phyloP scores from a whole-genome alignment of 2,113 vertebrate species.

The Agapornis roseicollis region DNA sequence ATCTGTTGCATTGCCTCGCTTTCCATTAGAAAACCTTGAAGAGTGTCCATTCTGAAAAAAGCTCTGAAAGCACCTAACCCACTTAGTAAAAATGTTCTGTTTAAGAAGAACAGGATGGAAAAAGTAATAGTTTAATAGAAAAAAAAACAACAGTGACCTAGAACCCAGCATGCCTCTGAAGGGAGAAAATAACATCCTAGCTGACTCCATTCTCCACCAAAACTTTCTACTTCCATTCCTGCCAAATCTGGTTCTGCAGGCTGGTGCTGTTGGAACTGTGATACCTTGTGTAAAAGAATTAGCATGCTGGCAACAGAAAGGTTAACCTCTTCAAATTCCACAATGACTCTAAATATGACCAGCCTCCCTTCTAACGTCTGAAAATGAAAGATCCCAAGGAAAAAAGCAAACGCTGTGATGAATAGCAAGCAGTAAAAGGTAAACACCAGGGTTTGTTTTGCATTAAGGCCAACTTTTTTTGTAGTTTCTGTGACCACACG shows the following conservation, averaged over 20 bases:
- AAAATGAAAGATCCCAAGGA: not conserved
- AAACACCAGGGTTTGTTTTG: not conserved
- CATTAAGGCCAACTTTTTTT: not conserved
- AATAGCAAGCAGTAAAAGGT: not conserved
- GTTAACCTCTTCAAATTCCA: not conserved
- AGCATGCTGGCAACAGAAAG: not conserved
- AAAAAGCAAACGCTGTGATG: not conserved
- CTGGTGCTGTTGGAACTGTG: not conserved
- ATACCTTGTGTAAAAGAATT: not conserved
- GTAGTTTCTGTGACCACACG: not conserved
- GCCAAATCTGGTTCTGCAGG: not conserved
- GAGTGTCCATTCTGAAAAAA: not conserved
- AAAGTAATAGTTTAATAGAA: not conserved
- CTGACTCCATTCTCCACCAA: not conserved
- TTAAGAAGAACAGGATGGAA: not conserved
- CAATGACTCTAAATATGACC: not conserved
- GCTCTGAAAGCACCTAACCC: not conserved
- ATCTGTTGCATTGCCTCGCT: not conserved
- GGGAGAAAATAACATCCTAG: not conserved
- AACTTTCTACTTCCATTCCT: too few species aligned
- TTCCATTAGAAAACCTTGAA: not conserved
- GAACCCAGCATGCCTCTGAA: not conserved
- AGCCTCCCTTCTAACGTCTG: not conserved
- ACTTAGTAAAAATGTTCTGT: not conserved
- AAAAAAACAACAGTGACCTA: not conserved